phyloP scores from a whole-genome alignment of 2,113 vertebrate species.

The Rafetus swinhoei region DNA sequence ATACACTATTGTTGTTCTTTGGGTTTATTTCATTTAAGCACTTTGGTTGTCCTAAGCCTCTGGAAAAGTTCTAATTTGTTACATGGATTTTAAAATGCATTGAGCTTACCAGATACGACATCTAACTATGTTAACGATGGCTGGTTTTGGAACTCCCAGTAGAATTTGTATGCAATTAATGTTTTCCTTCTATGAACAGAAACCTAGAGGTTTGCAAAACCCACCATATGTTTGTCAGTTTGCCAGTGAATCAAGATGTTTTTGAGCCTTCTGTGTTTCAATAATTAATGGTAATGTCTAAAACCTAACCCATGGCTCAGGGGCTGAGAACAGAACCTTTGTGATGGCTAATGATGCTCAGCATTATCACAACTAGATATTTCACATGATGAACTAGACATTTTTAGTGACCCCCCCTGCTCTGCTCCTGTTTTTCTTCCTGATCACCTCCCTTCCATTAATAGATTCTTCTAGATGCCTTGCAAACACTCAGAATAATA shows the following conservation, averaged over 20 bases:
- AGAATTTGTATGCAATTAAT: slow-evolving; percentile 81
- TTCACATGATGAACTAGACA: slow-evolving; percentile 67
- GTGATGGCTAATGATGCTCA: slow-evolving; percentile 55
- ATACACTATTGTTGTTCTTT: neutral
- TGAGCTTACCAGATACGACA: slow-evolving; percentile 62
- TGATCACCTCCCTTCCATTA: neutral
- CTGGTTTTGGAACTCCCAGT: slow-evolving; percentile 77
- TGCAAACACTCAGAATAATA: neutral
- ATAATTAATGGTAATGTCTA: slow-evolving; percentile 87
- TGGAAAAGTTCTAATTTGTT: slow-evolving; percentile 63
- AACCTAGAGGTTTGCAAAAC: slow-evolving; percentile 82
- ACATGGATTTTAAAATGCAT: slow-evolving; percentile 64
- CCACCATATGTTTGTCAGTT: slow-evolving; percentile 87
- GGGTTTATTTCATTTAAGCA: slow-evolving; percentile 14
- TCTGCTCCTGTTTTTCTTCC: slow-evolving; percentile 7
- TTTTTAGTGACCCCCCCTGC: neutral
- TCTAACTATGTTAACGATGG: slow-evolving; percentile 74
- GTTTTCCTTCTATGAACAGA: slow-evolving; percentile 80
- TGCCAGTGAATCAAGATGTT: slow-evolving; percentile 87
- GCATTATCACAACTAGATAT: slow-evolving; percentile 57
- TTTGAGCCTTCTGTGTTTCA: slow-evolving; percentile 82
- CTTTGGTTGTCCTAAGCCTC: slow-evolving; percentile 49
- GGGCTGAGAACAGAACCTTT: slow-evolving; percentile 70
- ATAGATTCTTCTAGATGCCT: slow-evolving; percentile 11
- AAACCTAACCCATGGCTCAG: slow-evolving; percentile 82